phyloP scores from a whole-genome alignment of 2,113 vertebrate genomes.

The Jaculus jaculus region DNA sequence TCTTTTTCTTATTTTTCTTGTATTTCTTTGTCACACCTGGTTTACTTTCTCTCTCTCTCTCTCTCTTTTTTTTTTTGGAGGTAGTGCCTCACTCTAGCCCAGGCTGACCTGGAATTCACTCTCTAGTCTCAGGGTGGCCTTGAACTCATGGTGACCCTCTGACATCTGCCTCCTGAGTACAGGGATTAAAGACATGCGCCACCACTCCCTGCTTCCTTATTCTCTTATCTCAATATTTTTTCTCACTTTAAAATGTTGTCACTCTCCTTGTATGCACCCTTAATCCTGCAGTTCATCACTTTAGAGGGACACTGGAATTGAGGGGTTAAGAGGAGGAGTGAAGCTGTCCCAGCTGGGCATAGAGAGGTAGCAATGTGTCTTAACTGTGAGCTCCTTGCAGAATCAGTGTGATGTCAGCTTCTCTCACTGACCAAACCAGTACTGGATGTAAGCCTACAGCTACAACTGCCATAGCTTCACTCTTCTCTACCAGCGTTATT shows the following conservation, averaged over 20 bases:
- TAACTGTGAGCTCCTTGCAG: neutral
- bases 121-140: no score
- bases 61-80: conserved; percentile 30
- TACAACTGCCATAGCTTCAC: neutral
- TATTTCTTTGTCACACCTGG: neutral
- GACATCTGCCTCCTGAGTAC: no score
- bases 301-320: neutral
- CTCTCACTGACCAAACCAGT: neutral
- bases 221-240: neutral
- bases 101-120: no score
- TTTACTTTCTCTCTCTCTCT: neutral
- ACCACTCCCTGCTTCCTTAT: neutral
- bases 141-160: no score
- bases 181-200: no score
- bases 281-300: neutral
- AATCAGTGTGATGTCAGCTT: neutral
- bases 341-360: neutral
- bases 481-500: neutral
- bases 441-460: neutral
- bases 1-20: conserved; percentile 15
- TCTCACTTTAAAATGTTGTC: neutral
- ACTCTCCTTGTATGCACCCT: neutral
- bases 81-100: no score
- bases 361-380: neutral
- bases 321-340: neutral